phyloP scores from a whole-genome alignment of 2,888 invertebrate genomes.

The Cremastinae sp. region DNA sequence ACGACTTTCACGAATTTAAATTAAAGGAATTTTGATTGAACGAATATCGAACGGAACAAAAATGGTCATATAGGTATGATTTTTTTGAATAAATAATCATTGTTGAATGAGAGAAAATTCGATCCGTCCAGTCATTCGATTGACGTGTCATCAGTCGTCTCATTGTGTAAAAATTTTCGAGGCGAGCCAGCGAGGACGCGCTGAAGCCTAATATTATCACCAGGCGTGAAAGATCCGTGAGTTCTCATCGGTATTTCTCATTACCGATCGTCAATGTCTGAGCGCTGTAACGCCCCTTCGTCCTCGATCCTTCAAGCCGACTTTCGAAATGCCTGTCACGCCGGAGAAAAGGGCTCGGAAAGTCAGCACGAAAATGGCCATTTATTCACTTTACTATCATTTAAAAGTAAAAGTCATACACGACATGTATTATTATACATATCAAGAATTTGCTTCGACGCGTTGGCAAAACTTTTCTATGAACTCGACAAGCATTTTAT shows the following conservation, averaged over 20 bases:
- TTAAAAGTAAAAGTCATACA: too few relatives aligned
- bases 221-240: slow-evolving; percentile 15
- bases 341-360: background rate
- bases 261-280: slow-evolving; percentile 18
- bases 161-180: slow-evolving; percentile 17
- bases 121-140: slow-evolving; percentile 49
- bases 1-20: slow-evolving; percentile 10
- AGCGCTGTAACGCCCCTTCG: slow-evolving; percentile 38
- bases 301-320: slow-evolving; percentile 20
- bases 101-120: slow-evolving; percentile 10
- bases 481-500: too few relatives aligned
- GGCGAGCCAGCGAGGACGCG: background rate
- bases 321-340: slow-evolving; percentile 20
- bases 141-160: slow-evolving; percentile 45
- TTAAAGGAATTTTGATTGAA: background rate
- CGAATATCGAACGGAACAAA: slow-evolving; percentile 4
- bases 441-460: too few relatives aligned
- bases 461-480: too few relatives aligned
- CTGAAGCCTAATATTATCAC: slow-evolving; percentile 11
- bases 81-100: slow-evolving; percentile 34
- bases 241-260: slow-evolving; percentile 23
- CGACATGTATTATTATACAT: too few relatives aligned
- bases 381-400: background rate
- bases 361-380: background rate
- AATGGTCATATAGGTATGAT: too few relatives aligned